phyloP scores from a whole-genome alignment of 2,113 vertebrate species.

The Calyptommatus sinebrachiatus region DNA sequence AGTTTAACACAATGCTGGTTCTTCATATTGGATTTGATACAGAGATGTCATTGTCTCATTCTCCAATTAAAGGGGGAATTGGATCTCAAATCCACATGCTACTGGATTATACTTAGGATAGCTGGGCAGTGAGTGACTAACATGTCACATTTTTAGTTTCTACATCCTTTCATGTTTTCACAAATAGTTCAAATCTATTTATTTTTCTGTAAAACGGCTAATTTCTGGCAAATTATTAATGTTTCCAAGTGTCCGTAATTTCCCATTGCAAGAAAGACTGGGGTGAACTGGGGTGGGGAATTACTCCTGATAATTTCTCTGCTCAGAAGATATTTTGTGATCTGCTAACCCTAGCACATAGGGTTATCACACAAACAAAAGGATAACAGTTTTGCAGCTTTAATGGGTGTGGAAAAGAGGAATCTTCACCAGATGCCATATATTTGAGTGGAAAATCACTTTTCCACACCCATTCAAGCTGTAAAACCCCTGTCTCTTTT shows the following conservation, averaged over 20 bases:
- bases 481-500: too few relatives aligned
- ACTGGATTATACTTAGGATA: not conserved
- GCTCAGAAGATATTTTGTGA: too few relatives aligned
- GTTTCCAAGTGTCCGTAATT: not conserved
- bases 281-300: too few relatives aligned
- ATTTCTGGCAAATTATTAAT: not conserved
- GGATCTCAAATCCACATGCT: not conserved
- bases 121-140: not conserved
- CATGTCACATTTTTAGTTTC: not conserved
- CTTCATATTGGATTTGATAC: not conserved
- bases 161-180: not conserved
- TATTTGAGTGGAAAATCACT: too few relatives aligned
- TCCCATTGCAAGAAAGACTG: too few relatives aligned
- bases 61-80: conserved; percentile 5
- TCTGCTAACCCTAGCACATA: too few relatives aligned
- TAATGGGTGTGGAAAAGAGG: too few relatives aligned
- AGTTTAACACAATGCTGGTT: not conserved
- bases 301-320: too few relatives aligned
- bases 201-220: not conserved
- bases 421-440: too few relatives aligned
- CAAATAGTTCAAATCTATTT: not conserved
- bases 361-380: too few relatives aligned
- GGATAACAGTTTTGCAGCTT: too few relatives aligned
- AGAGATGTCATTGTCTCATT: not conserved
- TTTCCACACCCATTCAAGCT: too few relatives aligned